Conservation (phyloP, 2,888 invertebrate species). For the Prenolepis imparis region DNA sequence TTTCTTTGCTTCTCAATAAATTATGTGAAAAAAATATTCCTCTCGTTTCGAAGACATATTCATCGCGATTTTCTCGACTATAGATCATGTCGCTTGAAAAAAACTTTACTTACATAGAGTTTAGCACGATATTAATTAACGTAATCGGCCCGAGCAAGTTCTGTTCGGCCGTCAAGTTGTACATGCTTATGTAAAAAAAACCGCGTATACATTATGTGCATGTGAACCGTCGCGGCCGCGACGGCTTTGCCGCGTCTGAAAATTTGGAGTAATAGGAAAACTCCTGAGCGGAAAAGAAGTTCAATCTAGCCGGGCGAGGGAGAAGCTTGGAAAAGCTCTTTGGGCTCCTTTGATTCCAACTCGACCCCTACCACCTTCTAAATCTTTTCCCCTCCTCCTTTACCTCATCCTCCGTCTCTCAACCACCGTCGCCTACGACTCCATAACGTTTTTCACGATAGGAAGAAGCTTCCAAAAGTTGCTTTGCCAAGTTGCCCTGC, state of each 20-base stretch:
- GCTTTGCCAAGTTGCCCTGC: slow-evolving; percentile 78
- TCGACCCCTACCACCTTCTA: slow-evolving; percentile 65
- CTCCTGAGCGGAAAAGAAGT: slow-evolving; percentile 84
- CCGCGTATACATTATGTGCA: slow-evolving; percentile 59
- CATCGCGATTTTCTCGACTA: not conserved
- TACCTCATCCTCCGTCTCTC: slow-evolving; percentile 52
- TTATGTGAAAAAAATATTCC: not conserved
- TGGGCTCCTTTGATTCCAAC: slow-evolving; percentile 84
- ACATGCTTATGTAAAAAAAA: slow-evolving; percentile 42
- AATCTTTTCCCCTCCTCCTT: slow-evolving; percentile 60
- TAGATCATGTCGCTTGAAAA: not conserved
- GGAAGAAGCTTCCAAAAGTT: slow-evolving; percentile 77
- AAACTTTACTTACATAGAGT: slow-evolving; percentile 16
- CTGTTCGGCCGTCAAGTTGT: slow-evolving; percentile 25
- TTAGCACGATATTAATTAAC: slow-evolving; percentile 50
- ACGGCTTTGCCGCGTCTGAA: slow-evolving; percentile 78
- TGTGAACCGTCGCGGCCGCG: slow-evolving; percentile 63
- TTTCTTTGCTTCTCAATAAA: not conserved
- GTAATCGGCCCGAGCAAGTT: slow-evolving; percentile 22
- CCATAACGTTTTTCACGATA: slow-evolving; percentile 69
- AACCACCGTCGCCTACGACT: slow-evolving; percentile 61
- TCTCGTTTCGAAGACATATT: not conserved
- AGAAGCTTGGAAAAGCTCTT: slow-evolving; percentile 82
- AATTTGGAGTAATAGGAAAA: slow-evolving; percentile 85
- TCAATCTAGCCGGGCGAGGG: slow-evolving; percentile 80